These are phyloP conservation scores for Nymphalis polychloros DNA, from an alignment of 2,888 invertebrate genomes.

Conservation along the genomic window DNA sequence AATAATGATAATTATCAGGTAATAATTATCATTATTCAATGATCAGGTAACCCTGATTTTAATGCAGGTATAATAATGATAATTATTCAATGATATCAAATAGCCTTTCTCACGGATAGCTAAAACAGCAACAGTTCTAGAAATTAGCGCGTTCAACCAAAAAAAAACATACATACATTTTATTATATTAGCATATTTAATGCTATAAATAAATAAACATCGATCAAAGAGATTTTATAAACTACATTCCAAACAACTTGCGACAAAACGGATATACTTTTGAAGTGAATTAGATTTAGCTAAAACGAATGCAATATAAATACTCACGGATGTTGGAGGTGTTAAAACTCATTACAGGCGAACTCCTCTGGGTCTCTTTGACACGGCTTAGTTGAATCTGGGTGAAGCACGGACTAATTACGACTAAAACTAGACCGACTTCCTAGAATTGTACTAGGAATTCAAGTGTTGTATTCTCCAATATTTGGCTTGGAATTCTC, in stretches of 20 bases:
- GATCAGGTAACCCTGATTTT: too few species aligned
- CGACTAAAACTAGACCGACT: conserved; percentile 19
- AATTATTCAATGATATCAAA: too few species aligned
- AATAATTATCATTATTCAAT: too few species aligned
- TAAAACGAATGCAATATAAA: conserved; percentile 13
- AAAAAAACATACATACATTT: too few species aligned
- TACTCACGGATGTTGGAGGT: not conserved
- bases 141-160: too few species aligned
- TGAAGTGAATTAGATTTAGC: not conserved
- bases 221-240: not conserved
- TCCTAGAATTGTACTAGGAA: conserved; percentile 15
- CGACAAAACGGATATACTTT: not conserved
- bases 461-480: conserved; percentile 8
- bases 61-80: too few species aligned
- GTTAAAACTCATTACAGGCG: conserved; percentile 42
- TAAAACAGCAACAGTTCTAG: too few species aligned
- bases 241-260: not conserved
- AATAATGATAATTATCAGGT: too few species aligned
- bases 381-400: conserved; percentile 50
- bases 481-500: conserved; percentile 4
- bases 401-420: conserved; percentile 54
- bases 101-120: too few species aligned
- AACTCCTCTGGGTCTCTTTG: conserved; percentile 43
- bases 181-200: too few species aligned
- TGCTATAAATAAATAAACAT: too few species aligned